Evolutionary conservation across 2,888 invertebrate species (phyloP).

Genomic region (Agapostemon virescens): DNA sequence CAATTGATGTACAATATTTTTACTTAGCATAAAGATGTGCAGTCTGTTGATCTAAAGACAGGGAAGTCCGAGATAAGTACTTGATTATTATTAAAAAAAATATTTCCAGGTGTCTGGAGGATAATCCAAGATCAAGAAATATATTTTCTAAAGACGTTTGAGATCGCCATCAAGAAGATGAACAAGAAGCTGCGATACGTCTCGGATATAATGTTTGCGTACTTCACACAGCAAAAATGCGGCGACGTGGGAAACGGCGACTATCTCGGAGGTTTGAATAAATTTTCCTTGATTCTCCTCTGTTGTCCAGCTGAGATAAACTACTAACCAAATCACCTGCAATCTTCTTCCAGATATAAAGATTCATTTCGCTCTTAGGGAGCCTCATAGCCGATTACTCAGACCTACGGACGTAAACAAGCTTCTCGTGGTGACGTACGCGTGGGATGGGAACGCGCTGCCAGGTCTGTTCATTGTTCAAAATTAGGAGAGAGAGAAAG

Average conservation of each 20-base stretch:
- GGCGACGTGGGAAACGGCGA: constrained; percentile 81
- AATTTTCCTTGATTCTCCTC: neutral
- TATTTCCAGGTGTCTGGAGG: constrained; percentile 84
- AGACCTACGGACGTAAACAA: constrained; percentile 76
- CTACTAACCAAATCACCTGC: neutral
- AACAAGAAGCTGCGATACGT: constrained; percentile 82
- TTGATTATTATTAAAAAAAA: neutral
- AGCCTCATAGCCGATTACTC: constrained; percentile 76
- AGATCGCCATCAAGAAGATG: constrained; percentile 83
- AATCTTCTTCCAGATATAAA: constrained; percentile 73
- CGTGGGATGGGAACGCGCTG: constrained; percentile 88
- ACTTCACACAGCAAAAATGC: constrained; percentile 82
- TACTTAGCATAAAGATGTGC: no score
- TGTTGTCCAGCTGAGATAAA: rapidly evolving
- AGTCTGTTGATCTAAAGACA: neutral
- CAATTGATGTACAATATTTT: no score
- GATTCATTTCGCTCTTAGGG: constrained; percentile 77
- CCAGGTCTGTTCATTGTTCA: constrained; percentile 78
- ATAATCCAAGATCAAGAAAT: constrained; percentile 84
- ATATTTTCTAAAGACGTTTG: constrained; percentile 84
- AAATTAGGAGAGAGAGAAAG: neutral
- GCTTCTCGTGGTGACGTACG: constrained; percentile 85
- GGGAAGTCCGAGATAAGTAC: neutral
- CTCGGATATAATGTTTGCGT: constrained; percentile 86
- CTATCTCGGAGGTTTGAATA: constrained; percentile 73